A percentile compares a stretch with the other conserved stretches of the same genome.
These are phyloP conservation scores for Amazonetta brasiliensis DNA, from an alignment of 2,797 vertebrate species.

Conservation along the genomic window DNA sequence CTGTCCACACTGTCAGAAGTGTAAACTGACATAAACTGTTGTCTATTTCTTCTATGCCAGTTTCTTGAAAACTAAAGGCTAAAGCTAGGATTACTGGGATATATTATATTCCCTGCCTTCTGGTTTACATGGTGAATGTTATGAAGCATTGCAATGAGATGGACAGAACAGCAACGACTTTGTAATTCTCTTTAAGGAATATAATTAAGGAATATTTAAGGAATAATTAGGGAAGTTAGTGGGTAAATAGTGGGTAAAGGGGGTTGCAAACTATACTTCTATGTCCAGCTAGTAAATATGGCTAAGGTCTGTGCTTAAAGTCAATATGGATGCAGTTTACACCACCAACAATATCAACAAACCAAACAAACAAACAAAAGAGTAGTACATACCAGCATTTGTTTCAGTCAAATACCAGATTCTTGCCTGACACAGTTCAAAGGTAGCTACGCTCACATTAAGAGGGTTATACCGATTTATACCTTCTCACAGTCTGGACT, in stretches of 20 bases:
- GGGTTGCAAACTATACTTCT: not conserved
- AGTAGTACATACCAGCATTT: not conserved
- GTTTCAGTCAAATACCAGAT: not conserved
- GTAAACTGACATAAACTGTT: not conserved
- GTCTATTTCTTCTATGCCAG: not conserved
- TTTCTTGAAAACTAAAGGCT: not conserved
- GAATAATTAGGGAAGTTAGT: too few relatives aligned
- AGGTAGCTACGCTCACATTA: not conserved
- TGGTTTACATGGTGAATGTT: not conserved
- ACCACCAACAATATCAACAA: not conserved
- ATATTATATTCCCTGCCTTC: not conserved
- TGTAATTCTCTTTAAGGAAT: not conserved
- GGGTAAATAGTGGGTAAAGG: not conserved
- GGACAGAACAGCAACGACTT: not conserved
- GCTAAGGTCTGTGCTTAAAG: not conserved
- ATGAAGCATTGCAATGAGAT: not conserved
- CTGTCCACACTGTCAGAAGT: not conserved
- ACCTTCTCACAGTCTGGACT: not conserved
- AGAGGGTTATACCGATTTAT: not conserved
- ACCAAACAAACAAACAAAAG: accelerated
- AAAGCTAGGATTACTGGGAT: not conserved
- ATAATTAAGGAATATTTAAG: too few relatives aligned
- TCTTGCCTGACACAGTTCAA: not conserved
- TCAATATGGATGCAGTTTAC: not conserved
- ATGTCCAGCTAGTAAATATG: not conserved